Base-by-base conservation (phyloP, 2,113 vertebrate genomes). In the Sander vitreus region DNA sequence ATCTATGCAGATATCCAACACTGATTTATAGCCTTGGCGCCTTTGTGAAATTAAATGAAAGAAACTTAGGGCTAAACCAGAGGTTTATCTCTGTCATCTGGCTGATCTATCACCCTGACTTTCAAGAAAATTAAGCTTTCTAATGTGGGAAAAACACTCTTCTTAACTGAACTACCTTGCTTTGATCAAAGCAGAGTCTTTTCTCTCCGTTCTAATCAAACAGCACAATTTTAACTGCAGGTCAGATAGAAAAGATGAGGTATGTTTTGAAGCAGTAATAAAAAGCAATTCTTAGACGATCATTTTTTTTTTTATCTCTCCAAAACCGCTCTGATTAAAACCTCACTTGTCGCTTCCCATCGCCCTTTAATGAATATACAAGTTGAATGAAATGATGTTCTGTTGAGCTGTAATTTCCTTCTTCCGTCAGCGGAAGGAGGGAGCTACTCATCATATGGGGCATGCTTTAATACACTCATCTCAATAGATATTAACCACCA, bases 11-110 rank as follows among this genome's bases (percentile, higher is more conserved):
- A 77, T 72, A 85, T 78, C 85, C 73, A 62, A 33, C 25, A 1
- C 66, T 90, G 90, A 91, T 93, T 93, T 89, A 92, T 92, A 48
- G 79, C 64, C 74, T 67, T 21, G 27, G 75, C 45, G 55, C 87
- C 85, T 85, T 84, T 27, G 68, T 88, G 78, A 91, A 93, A 92
- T 93, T 73, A 92, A 89, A 76, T 79, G 79, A 81, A 80, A 85
- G 79, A 85, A 92, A 89, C 72, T 80, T 65, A 50, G 47, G 74
- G 78, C 76, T 70, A 67, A 85, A 81, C 73, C 74, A 59, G 70
- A 47, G 88, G 87, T 93, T 93, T 92, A 92, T 94, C 91, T 93
- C 73, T 84, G 80, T 89, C 90, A 90, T 88, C 60, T 19, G 23
- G 88, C 88, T 86, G 86, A 92, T 84, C 84, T 86, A 80, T 84